These are phyloP conservation scores for Venusia cambrica DNA, from an alignment of 2,888 invertebrate species.

Conservation along the genomic window DNA sequence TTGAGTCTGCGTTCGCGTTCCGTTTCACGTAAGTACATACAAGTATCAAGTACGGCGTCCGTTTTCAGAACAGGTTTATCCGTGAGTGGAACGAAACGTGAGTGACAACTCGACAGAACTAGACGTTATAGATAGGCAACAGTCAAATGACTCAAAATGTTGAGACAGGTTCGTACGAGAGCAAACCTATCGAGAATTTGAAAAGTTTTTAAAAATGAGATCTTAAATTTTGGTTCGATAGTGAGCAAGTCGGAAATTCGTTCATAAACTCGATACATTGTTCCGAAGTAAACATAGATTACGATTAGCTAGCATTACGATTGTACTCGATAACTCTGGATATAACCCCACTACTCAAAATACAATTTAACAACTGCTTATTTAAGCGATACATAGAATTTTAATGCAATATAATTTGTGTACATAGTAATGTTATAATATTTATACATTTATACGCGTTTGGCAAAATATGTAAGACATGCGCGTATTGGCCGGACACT, in stretches of 20 bases:
- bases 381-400: slow-evolving; percentile 53
- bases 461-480: slow-evolving; percentile 65
- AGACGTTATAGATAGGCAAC: slow-evolving; percentile 27
- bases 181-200: slow-evolving; percentile 30
- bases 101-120: too few species aligned
- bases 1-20: slow-evolving; percentile 20
- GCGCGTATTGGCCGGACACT: slow-evolving; percentile 72
- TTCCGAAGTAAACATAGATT: slow-evolving; percentile 47
- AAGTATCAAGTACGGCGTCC: slow-evolving; percentile 3
- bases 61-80: slow-evolving; percentile 1
- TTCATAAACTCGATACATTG: slow-evolving; percentile 59
- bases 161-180: too few species aligned
- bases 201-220: slow-evolving; percentile 62
- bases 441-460: slow-evolving; percentile 55
- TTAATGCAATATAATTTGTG: slow-evolving; percentile 54
- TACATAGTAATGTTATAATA: slow-evolving; percentile 48
- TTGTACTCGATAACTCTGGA: slow-evolving; percentile 67
- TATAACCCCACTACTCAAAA: slow-evolving; percentile 45
- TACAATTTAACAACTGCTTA: slow-evolving; percentile 45
- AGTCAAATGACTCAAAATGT: slow-evolving; percentile 27
- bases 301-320: slow-evolving; percentile 52
- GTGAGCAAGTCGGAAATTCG: slow-evolving; percentile 72
- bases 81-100: slow-evolving; percentile 34
- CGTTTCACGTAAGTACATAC: slow-evolving; percentile 34
- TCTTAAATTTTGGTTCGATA: slow-evolving; percentile 74